Evolutionary conservation across 2,113 vertebrate species (phyloP).

Genomic region (Aldabrachelys gigantea): DNA sequence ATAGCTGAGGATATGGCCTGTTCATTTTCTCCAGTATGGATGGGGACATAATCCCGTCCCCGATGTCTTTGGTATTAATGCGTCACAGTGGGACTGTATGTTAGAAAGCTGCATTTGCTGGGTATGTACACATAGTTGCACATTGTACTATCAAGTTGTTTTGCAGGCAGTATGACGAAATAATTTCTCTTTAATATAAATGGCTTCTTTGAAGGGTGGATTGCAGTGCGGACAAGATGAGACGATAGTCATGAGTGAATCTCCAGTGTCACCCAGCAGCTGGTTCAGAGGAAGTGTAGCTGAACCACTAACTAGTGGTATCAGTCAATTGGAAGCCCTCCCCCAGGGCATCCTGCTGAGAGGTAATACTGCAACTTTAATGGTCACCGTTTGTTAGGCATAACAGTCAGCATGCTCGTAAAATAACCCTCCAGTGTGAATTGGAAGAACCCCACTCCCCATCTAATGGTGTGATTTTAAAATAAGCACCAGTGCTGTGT

Average conservation of each 20-base stretch:
- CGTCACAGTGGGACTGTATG: not conserved
- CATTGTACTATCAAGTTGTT: not conserved
- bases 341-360: not conserved
- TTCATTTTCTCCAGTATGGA: not conserved
- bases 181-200: not conserved
- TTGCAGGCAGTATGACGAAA: not conserved
- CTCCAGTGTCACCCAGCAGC: too few relatives aligned
- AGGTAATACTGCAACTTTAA: not conserved
- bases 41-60: not conserved
- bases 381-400: not conserved
- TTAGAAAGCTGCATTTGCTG: not conserved
- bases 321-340: not conserved
- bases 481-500: not conserved
- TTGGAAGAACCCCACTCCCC: not conserved
- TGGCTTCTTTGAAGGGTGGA: not conserved
- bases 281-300: not conserved
- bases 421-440: not conserved
- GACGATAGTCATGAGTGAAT: not conserved
- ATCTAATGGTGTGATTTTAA: not conserved
- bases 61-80: not conserved
- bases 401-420: not conserved
- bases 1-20: not conserved
- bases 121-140: not conserved
- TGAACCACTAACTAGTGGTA: not conserved
- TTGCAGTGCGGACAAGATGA: not conserved